Conservation (phyloP, 1,140 invertebrate genomes). For the Heterodera carotae region DNA sequence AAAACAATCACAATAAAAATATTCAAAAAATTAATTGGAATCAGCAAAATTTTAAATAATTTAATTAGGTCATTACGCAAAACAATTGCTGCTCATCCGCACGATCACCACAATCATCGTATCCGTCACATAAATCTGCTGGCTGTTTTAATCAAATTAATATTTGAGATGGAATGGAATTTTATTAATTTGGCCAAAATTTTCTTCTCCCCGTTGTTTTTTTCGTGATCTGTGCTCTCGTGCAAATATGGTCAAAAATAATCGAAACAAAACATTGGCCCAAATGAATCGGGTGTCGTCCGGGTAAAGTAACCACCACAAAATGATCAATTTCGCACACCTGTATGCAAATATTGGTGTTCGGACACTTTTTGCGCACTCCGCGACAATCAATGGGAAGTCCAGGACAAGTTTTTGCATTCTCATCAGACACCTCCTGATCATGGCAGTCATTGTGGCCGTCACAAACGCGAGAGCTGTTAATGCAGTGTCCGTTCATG, state of each 20-base stretch:
- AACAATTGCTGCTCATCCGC: conserved; percentile 62
- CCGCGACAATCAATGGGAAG: conserved; percentile 64
- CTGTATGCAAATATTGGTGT: conserved; percentile 65
- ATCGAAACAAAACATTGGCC: too few species aligned
- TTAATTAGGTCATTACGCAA: conserved; percentile 30
- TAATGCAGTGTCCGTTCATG: conserved; percentile 75
- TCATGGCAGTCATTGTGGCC: conserved; percentile 65
- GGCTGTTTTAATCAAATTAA: conserved; percentile 23
- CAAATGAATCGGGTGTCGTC: too few species aligned
- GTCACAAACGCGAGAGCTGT: conserved; percentile 63
- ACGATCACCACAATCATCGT: conserved; percentile 50
- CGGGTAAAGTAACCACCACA: too few species aligned
- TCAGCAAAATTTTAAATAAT: too few species aligned
- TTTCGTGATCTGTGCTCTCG: too few species aligned
- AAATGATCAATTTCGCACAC: too few species aligned
- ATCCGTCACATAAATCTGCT: conserved; percentile 63
- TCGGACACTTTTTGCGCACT: conserved; percentile 61
- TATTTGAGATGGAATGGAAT: too few species aligned
- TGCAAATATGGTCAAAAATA: too few species aligned
- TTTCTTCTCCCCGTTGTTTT: too few species aligned
- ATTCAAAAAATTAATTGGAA: too few species aligned
- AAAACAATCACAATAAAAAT: too few species aligned
- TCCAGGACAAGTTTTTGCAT: conserved; percentile 57
- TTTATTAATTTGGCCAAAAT: too few species aligned
- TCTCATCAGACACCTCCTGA: conserved; percentile 61